Evolutionary conservation across 2,888 invertebrate species (phyloP), one percentile per base, ranked within the genome.

Genomic region (Euspilapteryx auroguttella): DNA sequence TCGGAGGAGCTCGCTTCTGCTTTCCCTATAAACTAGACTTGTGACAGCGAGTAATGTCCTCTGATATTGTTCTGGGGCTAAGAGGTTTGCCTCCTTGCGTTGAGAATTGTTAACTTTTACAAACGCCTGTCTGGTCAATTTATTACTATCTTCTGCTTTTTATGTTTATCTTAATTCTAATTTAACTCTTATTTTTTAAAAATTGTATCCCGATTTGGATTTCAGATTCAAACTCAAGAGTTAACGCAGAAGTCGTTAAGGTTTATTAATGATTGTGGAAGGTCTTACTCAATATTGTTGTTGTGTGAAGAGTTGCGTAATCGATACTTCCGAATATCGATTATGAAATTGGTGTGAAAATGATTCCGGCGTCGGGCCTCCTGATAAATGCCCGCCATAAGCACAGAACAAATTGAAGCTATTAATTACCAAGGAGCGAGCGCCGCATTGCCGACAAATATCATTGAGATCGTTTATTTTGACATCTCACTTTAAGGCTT

Each of bases 401-500:
- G 69, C 63, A 56, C 47, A 48, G 63, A 63, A 75, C 71, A 73
- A 73, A 75, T 71, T 71, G 63, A 55, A 53, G 63, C 63, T 55
- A 75, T 73, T 68, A 71, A 71, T 73, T 61, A 64, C 55, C 44
- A 58, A 49, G 47, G 58, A 53, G 61, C 55, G 55, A 56, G 58
- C 56, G 56, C 55, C 61, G 59, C 54, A 56, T 61, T 68, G 62
- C 65, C 65, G 63, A 53, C 71, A 75, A 73, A 71, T 69, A 73
- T 73, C 69, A 71, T 73, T 65, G 61, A 66, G 68, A 68, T 69
- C 68, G 69, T 71, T n/a, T n/a, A n/a, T n/a, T n/a, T n/a, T n/a
- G n/a, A 71, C 66, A 64, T 69, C 66, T 62, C 59, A 53, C 24
- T 12, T 8, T 7, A 10, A 12, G 3, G 12, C 6, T 24, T n/a